phyloP scores from a whole-genome alignment of 2,888 invertebrate genomes.

The Endotricha flammealis region DNA sequence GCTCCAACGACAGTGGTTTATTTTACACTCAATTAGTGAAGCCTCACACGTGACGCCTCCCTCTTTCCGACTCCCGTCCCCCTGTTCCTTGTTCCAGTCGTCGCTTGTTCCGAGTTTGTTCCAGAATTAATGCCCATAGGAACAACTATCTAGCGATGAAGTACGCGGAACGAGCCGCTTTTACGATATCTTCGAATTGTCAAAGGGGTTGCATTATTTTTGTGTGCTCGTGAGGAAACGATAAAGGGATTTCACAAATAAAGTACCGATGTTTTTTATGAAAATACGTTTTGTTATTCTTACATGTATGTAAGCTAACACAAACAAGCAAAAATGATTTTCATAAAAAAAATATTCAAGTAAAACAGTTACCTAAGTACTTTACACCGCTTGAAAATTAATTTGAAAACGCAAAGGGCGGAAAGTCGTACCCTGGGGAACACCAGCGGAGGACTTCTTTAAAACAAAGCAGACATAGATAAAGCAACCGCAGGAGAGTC shows the following conservation, averaged over 20 bases:
- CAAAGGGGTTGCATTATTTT: slow-evolving; percentile 15
- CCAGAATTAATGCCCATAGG: slow-evolving; percentile 18
- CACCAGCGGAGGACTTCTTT: neutral
- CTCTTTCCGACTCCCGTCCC: slow-evolving; percentile 12
- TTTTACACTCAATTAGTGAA: slow-evolving; percentile 57
- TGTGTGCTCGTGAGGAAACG: slow-evolving; percentile 1
- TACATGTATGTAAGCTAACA: too few relatives aligned
- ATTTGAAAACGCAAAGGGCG: neutral
- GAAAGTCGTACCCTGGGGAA: neutral
- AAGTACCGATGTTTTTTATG: neutral
- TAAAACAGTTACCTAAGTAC: too few relatives aligned
- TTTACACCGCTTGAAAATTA: too few relatives aligned
- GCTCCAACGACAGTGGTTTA: slow-evolving; percentile 50
- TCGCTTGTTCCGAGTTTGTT: slow-evolving; percentile 15
- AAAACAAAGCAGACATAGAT: slow-evolving; percentile 4
- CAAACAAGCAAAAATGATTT: too few relatives aligned
- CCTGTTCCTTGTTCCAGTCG: slow-evolving; percentile 11
- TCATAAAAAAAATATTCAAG: too few relatives aligned
- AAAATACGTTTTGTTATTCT: too few relatives aligned
- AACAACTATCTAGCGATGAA: slow-evolving; percentile 13
- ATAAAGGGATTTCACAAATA: slow-evolving; percentile 4
- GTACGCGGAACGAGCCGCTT: slow-evolving; percentile 6
- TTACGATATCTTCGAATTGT: slow-evolving; percentile 11
- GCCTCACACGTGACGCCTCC: slow-evolving; percentile 38
- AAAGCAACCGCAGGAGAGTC: neutral